These are phyloP conservation scores for Laspeyria flexula DNA, from an alignment of 2,888 invertebrate genomes.

Conservation along the genomic window DNA sequence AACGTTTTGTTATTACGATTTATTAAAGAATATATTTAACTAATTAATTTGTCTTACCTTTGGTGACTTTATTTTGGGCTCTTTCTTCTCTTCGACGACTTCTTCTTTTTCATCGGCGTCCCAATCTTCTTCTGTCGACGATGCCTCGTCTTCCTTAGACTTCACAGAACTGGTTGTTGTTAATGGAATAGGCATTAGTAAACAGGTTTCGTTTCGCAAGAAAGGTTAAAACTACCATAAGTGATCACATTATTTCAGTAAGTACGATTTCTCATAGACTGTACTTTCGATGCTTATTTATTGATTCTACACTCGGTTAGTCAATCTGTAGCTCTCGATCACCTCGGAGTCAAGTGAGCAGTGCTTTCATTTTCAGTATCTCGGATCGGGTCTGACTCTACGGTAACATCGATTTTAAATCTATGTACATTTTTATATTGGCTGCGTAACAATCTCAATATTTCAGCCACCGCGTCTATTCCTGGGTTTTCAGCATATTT, in stretches of 20 bases:
- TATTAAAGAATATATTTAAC: not conserved
- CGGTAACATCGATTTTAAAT: constrained; percentile 11
- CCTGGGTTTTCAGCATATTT: constrained; percentile 20
- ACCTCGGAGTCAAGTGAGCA: not conserved
- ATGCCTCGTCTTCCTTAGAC: constrained; percentile 80
- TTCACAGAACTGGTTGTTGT: constrained; percentile 69
- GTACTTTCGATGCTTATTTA: constrained; percentile 10
- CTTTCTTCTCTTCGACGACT: constrained; percentile 73
- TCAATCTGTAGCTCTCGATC: not conserved
- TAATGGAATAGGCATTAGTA: constrained; percentile 21
- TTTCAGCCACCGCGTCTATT: constrained; percentile 18
- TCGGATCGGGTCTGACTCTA: not conserved
- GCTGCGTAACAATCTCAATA: constrained; percentile 19
- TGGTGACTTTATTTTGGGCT: constrained; percentile 71
- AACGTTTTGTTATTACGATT: not conserved
- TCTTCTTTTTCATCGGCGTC: constrained; percentile 80
- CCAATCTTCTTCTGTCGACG: constrained; percentile 82
- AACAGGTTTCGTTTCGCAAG: not conserved
- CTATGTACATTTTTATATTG: constrained; percentile 14
- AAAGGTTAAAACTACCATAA: constrained; percentile 9
- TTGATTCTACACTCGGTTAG: constrained; percentile 19
- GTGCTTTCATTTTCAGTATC: constrained; percentile 4
- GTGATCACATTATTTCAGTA: not conserved
- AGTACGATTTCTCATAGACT: constrained; percentile 2
- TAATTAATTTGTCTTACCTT: constrained; percentile 56